Percentiles rank a stretch among this genome's conserved stretches.
These are phyloP conservation scores for Urophycis tenuis DNA, from an alignment of 2,797 vertebrate species.

Conservation along the genomic window DNA sequence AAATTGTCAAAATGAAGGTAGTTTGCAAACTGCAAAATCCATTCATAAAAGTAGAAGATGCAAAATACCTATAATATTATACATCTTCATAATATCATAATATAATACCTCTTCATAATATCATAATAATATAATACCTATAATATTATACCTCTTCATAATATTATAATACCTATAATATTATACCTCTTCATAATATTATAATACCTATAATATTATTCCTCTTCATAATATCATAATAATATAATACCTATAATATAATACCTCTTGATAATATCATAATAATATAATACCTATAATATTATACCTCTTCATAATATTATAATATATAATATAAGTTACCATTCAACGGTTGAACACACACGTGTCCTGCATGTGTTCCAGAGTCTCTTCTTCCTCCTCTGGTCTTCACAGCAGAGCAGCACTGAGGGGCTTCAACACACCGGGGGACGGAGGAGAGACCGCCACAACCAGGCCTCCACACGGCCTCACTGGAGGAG, in stretches of 20 bases:
- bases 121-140: too few relatives aligned
- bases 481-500: too few relatives aligned
- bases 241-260: background rate
- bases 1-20: background rate
- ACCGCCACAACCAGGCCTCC: too few relatives aligned
- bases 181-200: too few relatives aligned
- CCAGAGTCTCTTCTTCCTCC: background rate
- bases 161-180: background rate
- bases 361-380: background rate
- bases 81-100: too few relatives aligned
- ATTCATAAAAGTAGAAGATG: background rate
- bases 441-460: too few relatives aligned
- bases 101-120: too few relatives aligned
- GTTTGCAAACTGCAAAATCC: background rate
- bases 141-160: too few relatives aligned
- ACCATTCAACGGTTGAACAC: background rate
- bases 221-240: too few relatives aligned
- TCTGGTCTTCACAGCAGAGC: background rate
- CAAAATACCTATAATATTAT: background rate
- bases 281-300: background rate
- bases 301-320: too few relatives aligned
- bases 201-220: background rate
- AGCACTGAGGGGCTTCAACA: background rate
- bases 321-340: too few relatives aligned
- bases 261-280: too few relatives aligned